These are phyloP conservation scores for Epizoanthus scotinus DNA, from an alignment of 92 coral and sea anemone species.

Conservation along the genomic window DNA sequence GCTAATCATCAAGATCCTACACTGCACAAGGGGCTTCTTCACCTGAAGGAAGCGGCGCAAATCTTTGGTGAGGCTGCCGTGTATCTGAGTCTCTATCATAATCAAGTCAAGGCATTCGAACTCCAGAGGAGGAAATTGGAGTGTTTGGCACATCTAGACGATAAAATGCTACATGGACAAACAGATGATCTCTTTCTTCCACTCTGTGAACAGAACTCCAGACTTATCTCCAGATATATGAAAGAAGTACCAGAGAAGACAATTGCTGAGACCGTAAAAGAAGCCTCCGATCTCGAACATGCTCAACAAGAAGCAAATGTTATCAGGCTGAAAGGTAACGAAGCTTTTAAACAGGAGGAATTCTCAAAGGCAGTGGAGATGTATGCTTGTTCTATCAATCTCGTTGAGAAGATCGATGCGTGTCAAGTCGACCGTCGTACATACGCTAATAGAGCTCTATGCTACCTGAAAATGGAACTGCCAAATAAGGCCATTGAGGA, in stretches of 20 bases:
- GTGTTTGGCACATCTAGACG: constrained; percentile 32
- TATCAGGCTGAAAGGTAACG: constrained; percentile 67
- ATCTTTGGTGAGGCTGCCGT: constrained; percentile 68
- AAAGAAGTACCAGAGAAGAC: not conserved
- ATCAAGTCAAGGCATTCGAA: constrained; percentile 63
- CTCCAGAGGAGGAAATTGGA: constrained; percentile 57
- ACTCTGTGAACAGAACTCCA: constrained; percentile 46
- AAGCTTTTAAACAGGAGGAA: constrained; percentile 32
- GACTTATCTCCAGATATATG: constrained; percentile 67
- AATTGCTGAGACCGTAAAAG: not conserved
- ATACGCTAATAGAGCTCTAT: constrained; percentile 66
- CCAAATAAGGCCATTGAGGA: constrained; percentile 68
- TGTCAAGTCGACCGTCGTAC: constrained; percentile 39
- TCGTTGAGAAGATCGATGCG: not conserved
- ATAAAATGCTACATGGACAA: not conserved
- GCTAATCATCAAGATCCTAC: constrained; percentile 4
- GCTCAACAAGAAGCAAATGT: constrained; percentile 30
- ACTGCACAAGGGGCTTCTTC: constrained; percentile 20
- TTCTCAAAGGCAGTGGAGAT: constrained; percentile 47
- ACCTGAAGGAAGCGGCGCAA: constrained; percentile 52
- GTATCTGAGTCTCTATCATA: constrained; percentile 65
- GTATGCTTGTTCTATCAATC: constrained; percentile 53
- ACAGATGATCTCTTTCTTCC: constrained; percentile 40
- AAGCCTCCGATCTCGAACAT: not conserved
- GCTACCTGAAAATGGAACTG: constrained; percentile 51